phyloP scores from a whole-genome alignment of 2,113 vertebrate species.

The Notothenia rossii region DNA sequence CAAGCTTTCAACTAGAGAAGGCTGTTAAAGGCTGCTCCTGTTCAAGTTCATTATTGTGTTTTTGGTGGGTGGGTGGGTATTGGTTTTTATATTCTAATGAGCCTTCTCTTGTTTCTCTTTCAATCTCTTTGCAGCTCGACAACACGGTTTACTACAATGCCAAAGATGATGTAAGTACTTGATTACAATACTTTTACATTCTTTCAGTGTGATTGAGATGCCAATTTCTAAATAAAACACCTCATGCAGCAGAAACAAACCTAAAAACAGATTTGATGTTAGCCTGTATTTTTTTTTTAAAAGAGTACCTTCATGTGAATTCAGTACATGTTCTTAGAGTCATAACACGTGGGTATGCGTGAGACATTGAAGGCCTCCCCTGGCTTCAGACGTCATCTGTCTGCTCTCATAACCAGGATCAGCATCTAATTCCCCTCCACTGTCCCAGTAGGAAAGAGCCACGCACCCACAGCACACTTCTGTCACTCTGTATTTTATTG shows the following conservation, averaged over 20 bases:
- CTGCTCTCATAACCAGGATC: constrained; percentile 62
- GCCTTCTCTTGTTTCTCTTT: constrained; percentile 1
- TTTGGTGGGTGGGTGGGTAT: too few species aligned
- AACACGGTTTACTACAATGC: constrained; percentile 93
- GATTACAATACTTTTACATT: background rate
- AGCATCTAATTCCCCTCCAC: constrained; percentile 48
- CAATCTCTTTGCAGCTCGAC: constrained; percentile 82
- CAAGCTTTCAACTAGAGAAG: background rate
- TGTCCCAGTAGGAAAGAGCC: constrained; percentile 55
- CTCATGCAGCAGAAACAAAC: background rate
- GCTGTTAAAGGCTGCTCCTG: background rate
- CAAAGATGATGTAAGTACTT: constrained; percentile 90
- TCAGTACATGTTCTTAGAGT: constrained; percentile 1
- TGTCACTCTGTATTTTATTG: constrained; percentile 69
- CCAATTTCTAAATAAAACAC: constrained; percentile 8
- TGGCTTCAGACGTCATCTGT: constrained; percentile 68
- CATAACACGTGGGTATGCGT: constrained; percentile 10
- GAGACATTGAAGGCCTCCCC: constrained; percentile 24
- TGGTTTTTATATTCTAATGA: too few species aligned
- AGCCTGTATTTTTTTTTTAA: background rate
- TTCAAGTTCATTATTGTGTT: too few species aligned
- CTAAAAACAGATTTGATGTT: background rate
- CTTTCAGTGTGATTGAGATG: background rate
- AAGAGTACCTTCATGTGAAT: background rate
- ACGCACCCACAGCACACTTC: constrained; percentile 49